Percentiles rank a stretch among this genome's conserved stretches.
These are phyloP conservation scores for Paradoxurus hermaphroditus DNA, from an alignment of 2,113 vertebrate genomes.

Conservation along the genomic window DNA sequence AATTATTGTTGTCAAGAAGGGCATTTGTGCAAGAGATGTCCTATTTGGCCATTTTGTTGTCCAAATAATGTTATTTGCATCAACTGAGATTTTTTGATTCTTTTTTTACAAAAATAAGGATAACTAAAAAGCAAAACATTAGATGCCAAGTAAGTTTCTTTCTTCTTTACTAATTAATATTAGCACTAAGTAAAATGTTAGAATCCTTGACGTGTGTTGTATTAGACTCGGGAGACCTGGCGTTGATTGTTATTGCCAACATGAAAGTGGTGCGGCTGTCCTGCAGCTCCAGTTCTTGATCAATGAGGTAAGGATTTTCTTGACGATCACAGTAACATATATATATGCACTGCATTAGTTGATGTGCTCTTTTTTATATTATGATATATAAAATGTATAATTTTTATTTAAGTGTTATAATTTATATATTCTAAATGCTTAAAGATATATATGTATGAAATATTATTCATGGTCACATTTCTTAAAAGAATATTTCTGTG, in stretches of 20 bases:
- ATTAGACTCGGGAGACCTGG: constrained; percentile 96
- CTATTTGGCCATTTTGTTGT: neutral
- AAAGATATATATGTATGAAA: neutral
- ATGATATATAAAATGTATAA: neutral
- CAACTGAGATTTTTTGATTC: constrained; percentile 58
- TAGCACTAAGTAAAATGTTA: constrained; percentile 62
- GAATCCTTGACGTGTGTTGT: constrained; percentile 90
- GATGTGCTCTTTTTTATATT: neutral
- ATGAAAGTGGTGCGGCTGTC: constrained; percentile 95
- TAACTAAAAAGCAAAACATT: constrained; percentile 65
- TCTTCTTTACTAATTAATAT: constrained; percentile 19
- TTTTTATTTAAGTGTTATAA: neutral
- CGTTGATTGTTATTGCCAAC: constrained; percentile 97
- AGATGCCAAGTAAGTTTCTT: constrained; percentile 63
- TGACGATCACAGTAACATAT: neutral
- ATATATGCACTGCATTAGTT: neutral
- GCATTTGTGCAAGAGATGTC: neutral
- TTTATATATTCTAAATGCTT: neutral
- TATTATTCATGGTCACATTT: constrained; percentile 37
- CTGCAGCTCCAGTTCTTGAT: constrained; percentile 98
- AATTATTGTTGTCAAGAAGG: neutral
- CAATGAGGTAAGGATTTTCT: constrained; percentile 92
- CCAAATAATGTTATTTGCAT: constrained; percentile 53
- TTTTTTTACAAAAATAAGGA: constrained; percentile 68
- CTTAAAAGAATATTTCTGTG: neutral